Conservation (phyloP, 2,113 vertebrate genomes). For the Pyxicephalus adspersus region DNA sequence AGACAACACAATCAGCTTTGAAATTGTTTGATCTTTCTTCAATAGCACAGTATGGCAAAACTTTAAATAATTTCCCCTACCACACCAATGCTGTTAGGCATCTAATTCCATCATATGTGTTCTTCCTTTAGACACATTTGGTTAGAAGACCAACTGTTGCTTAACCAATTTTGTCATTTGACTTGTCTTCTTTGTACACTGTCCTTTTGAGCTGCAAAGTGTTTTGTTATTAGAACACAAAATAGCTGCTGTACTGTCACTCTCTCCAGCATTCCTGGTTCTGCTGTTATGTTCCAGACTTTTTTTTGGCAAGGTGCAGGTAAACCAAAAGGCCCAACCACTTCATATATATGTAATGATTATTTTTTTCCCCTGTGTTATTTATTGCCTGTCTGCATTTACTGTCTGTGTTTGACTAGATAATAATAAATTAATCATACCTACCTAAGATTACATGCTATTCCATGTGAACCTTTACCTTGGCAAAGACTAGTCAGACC, state of each 20-base stretch:
- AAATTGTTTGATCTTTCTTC: no score
- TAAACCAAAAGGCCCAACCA: neutral
- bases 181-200: no score
- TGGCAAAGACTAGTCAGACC: neutral
- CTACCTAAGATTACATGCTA: neutral
- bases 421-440: constrained; percentile 52
- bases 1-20: no score
- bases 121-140: no score
- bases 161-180: no score
- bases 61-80: no score
- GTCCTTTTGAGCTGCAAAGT: neutral
- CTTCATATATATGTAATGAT: neutral
- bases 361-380: constrained; percentile 33
- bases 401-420: constrained; percentile 56
- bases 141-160: no score
- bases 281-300: neutral
- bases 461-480: neutral
- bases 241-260: neutral
- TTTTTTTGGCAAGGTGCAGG: neutral
- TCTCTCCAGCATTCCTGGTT: neutral
- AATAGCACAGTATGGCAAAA: no score
- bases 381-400: constrained; percentile 63
- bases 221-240: neutral
- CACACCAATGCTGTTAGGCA: no score
- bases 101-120: no score